Evolutionary conservation across 37 sponge, comb jelly and placozoan species (phyloP), one percentile per base, ranked within the genome.

Genomic region (Bolinopsis microptera): DNA sequence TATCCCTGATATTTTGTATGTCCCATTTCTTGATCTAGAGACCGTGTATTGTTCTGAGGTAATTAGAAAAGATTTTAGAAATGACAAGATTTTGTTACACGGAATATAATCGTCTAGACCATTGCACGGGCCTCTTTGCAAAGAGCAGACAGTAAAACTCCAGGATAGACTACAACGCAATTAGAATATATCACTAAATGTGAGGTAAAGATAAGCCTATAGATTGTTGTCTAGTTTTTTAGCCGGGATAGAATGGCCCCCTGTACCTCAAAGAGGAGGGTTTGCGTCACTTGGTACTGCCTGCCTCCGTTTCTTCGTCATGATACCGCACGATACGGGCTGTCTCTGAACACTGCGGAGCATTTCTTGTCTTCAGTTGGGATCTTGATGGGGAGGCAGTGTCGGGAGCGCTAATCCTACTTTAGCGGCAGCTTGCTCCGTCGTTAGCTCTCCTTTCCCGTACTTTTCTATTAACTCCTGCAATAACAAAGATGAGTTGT

Each of bases 381-480:
- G 18, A 8, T 70, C 74, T 28, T 9, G 74, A n/a, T 70, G 38
- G 1, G 21, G 32, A 33, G 82, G 82, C 23, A 35, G 9, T 22
- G 3, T 28, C 3, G 82, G 82, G 5, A 80, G 82, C 5, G 82
- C 82, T 13, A 80, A 22, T 2, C 82, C 82, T 1, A 80, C 82
- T 80, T 80, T 80, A 36, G 16, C 32, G 3, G 82, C 82, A 34
- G 82, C 82, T 35, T 80, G 82, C 32, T 80, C 82, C 34, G 82
- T 80, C 5, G 37, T 36, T 3, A 28, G 22, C 34, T 80, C 37
- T 1, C 82, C 82, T 22, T 80, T 80, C 5, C 82, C 82, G 82
- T 80, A 80, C 82, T 80, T 80, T 22, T 80, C 82, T 34, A 80
- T 80, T 37, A 80, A 33, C 82, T 80, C 82, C 82, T 80, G 82